These are phyloP conservation scores for Halocynthia aurantium DNA, from an alignment of 23 tunicate species.

Conservation along the genomic window DNA sequence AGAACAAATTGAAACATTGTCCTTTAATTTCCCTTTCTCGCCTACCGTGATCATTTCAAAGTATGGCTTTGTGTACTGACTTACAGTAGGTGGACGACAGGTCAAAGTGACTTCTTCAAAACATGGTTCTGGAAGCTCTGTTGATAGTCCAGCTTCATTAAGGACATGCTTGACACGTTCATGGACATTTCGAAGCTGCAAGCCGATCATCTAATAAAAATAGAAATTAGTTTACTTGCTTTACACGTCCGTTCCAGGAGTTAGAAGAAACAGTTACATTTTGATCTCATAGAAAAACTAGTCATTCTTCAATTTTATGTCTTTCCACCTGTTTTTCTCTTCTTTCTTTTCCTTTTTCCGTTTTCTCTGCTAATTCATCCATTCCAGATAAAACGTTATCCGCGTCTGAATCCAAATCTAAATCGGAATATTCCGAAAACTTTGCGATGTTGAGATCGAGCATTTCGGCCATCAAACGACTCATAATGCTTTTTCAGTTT, in stretches of 20 bases:
- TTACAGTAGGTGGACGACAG: slow-evolving; percentile 12
- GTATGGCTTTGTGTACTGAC: not conserved
- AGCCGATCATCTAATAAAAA: not conserved
- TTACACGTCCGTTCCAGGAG: too few species aligned
- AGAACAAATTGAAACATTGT: too few species aligned
- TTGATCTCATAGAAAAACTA: too few species aligned
- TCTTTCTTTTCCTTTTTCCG: slow-evolving; percentile 6
- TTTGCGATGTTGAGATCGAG: slow-evolving; percentile 14
- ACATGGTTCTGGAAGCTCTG: slow-evolving; percentile 44
- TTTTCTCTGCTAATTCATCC: not conserved
- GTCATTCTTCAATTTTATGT: too few species aligned
- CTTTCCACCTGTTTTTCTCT: slow-evolving; percentile 9
- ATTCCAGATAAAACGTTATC: not conserved
- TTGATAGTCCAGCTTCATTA: slow-evolving; percentile 33
- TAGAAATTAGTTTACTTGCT: too few species aligned
- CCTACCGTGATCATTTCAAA: not conserved
- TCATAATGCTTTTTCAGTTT: slow-evolving; percentile 9
- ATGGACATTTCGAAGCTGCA: slow-evolving; percentile 27
- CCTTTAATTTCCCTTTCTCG: too few species aligned
- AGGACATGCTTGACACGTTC: slow-evolving; percentile 28
- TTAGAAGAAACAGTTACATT: too few species aligned
- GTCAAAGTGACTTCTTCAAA: slow-evolving; percentile 6
- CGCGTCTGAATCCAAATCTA: not conserved
- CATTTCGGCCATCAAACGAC: slow-evolving; percentile 58
- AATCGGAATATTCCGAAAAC: not conserved